Base-by-base conservation (phyloP, 1,140 invertebrate genomes). In the Macrobrachium rosenbergii region DNA sequence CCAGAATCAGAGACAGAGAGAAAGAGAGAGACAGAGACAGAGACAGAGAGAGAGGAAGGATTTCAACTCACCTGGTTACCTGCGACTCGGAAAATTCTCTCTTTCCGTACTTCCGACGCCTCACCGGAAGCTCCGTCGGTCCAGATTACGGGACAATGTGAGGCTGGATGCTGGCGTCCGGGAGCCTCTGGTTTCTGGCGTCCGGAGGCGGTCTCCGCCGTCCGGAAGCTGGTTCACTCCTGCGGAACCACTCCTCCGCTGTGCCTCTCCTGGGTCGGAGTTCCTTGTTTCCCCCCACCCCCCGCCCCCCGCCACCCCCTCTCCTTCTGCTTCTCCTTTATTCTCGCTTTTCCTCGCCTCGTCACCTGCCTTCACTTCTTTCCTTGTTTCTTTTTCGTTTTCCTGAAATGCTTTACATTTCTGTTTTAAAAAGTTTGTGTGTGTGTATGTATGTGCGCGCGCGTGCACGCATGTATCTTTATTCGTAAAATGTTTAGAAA, bases 131-230 rank as follows among this genome's bases (percentile, higher is more conserved):
- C 76, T 58, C 58, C 83, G 75, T 79, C 83, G 83, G 60, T 59
- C 83, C 83, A 85, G 83, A 85, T 85, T 85, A 85, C 83, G 83
- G 83, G 59, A 85, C 83, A 85, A 85, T 85, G 83, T 59, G 62
- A 79, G 83, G 83, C 76, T 79, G 83, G 83, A 85, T 67, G 83
- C 75, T 85, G 63, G 83, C 8, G 37, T 63, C 59, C 83, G 45
- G 62, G 17, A 62, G 19, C n/a, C n/a, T n/a, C 28, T 75, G 82
- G 69, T 58, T 62, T n/a, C 63, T 85, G 76, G 83, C 60, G 75
- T 73, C 69, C 19, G 62, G 63, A 60, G 60, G 75, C 75, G 83
- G 79, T 78, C 83, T 73, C n/a, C 37, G 75, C 75, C 8, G 37
- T 63, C 59, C 83, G 45, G 62, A 23, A 62, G 19, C 28, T 75